Base-by-base conservation (phyloP, 2,797 vertebrate genomes). In the Tenualosa ilisha region DNA sequence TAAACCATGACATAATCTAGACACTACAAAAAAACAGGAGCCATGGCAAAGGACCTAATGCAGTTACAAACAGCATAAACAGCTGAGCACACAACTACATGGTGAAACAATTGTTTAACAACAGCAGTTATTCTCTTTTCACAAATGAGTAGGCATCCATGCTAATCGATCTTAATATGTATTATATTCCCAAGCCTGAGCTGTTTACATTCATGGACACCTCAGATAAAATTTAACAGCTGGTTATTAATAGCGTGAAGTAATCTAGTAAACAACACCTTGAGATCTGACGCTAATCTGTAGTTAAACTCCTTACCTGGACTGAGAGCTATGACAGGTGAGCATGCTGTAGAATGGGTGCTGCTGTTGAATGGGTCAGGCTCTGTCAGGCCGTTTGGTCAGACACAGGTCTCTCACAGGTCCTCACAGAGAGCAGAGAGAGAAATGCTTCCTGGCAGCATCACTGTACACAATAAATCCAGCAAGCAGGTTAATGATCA, bases 401-500 rank as follows among this genome's bases (percentile, higher is more conserved):
- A 22, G 40, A 82, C 43, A 22, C 53, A 51, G 12, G 54, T 56
- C 54, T 56, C 54, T 56, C 20, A 56, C 40, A 56, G 17, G 43
- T 85, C 88, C 85, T 91, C 88, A 86, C 12, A 85, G 89, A 84
- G 53, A 81, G 24, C 72, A 87, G 89, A 92, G 93, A 92, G 89
- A 91, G 89, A 92, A 95, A 86, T 93, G 91, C 86, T 90, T 87
- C 87, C 89, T 84, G 88, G 89, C 91, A 89, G 89, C 93, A 93
- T 92, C 91, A 91, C 89, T 87, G 82, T 68, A 86, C 89, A 85
- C 91, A 91, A 93, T 95, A 93, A 93, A 94, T 92, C 86, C 82
- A 88, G 92, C 89, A 88, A 84, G 43, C 68, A 13, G 37, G 93
- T 95, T 91, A 96, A 94, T 96, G 85, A 96, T 96, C 91, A 94